phyloP scores from a whole-genome alignment of 2,797 vertebrate genomes.

The Lepilemur ruficaudatus region DNA sequence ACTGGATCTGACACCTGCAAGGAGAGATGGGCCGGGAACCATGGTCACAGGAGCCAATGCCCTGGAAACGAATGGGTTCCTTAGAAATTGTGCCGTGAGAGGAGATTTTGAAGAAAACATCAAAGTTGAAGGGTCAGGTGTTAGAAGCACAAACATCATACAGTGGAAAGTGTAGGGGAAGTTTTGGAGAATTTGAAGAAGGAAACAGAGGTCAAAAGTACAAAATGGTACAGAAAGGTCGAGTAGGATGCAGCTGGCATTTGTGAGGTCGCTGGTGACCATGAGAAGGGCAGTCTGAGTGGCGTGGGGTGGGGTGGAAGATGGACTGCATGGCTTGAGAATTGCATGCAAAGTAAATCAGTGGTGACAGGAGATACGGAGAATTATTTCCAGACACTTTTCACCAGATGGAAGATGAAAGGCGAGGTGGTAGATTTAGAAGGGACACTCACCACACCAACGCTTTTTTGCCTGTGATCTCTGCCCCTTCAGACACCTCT shows the following conservation, averaged over 20 bases:
- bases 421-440: not conserved
- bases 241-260: rapidly evolving
- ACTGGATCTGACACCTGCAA: not conserved
- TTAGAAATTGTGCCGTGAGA: not conserved
- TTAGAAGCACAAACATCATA: not conserved
- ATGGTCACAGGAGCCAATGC: rapidly evolving
- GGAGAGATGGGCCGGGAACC: not conserved
- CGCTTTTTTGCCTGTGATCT: rapidly evolving
- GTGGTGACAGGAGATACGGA: not conserved
- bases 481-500: not conserved
- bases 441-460: not conserved
- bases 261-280: not conserved
- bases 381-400: not conserved
- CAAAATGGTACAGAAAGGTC: not conserved
- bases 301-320: not conserved
- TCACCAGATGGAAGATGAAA: not conserved
- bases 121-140: not conserved
- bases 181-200: not conserved
- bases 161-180: not conserved
- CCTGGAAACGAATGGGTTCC: not conserved
- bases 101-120: too few relatives aligned
- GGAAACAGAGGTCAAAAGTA: not conserved
- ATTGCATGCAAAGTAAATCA: not conserved
- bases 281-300: too few relatives aligned
- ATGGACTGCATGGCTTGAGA: not conserved